These are phyloP conservation scores for Drosophila quinaria DNA, from an alignment of 2,888 invertebrate species.

Conservation along the genomic window DNA sequence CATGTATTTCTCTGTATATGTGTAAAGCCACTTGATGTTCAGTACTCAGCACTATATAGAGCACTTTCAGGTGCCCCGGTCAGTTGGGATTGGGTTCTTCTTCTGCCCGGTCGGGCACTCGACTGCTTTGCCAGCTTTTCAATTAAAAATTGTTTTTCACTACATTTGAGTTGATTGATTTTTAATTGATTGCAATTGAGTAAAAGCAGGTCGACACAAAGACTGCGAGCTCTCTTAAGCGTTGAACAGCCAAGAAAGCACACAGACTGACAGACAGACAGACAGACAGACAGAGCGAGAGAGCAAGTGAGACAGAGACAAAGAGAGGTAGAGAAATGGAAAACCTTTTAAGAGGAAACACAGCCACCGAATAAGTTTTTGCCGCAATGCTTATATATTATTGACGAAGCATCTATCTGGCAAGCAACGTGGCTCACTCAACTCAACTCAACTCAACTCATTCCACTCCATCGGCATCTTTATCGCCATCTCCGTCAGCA, in stretches of 20 bases:
- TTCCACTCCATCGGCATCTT: too few species aligned
- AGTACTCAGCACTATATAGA: slow-evolving; percentile 46
- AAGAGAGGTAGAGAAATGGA: slow-evolving; percentile 17
- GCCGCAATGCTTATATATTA: slow-evolving; percentile 73
- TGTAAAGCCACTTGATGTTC: slow-evolving; percentile 65
- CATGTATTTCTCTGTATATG: slow-evolving; percentile 21
- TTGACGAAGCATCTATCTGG: slow-evolving; percentile 57
- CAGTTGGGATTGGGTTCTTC: slow-evolving; percentile 48
- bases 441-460: slow-evolving; percentile 10
- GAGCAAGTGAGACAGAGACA: not conserved
- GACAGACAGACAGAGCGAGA: not conserved
- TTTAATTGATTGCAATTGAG: slow-evolving; percentile 79
- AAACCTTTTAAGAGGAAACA: slow-evolving; percentile 56
- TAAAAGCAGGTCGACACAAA: slow-evolving; percentile 53
- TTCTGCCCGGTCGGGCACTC: not conserved
- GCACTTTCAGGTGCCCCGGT: slow-evolving; percentile 51
- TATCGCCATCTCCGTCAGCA: not conserved
- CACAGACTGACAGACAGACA: not conserved
- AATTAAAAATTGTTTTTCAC: slow-evolving; percentile 81
- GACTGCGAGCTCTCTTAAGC: slow-evolving; percentile 43
- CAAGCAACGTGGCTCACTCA: slow-evolving; percentile 16
- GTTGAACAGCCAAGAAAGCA: slow-evolving; percentile 27
- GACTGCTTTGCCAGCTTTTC: slow-evolving; percentile 65
- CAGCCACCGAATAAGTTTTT: slow-evolving; percentile 43
- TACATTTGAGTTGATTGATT: slow-evolving; percentile 81